Conservation (phyloP, 2,888 invertebrate species). For the Xanthorhoe designata region DNA sequence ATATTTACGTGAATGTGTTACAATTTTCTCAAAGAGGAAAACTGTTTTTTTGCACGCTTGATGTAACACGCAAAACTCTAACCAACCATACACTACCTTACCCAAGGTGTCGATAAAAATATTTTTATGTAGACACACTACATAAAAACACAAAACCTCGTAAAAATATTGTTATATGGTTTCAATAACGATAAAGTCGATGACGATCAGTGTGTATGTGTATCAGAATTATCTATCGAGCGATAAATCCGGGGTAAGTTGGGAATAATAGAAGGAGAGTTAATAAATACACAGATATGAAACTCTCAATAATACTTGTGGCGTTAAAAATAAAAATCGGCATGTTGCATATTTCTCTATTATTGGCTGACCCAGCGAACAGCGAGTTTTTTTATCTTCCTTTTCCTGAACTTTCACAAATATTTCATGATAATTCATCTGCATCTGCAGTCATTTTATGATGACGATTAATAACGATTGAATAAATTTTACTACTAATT, state of each 20-base stretch:
- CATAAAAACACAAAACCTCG: slow-evolving; percentile 27
- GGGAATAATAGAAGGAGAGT: background rate
- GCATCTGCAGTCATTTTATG: too few relatives aligned
- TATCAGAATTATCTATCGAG: slow-evolving; percentile 37
- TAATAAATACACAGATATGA: slow-evolving; percentile 5
- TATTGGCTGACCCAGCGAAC: too few relatives aligned
- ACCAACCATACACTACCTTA: slow-evolving; percentile 8
- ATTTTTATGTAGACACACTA: slow-evolving; percentile 30
- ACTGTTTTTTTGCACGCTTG: background rate
- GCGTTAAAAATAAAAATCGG: background rate
- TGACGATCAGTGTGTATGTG: slow-evolving; percentile 28
- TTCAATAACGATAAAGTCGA: slow-evolving; percentile 44
- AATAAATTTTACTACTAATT: too few relatives aligned
- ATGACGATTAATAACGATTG: too few relatives aligned
- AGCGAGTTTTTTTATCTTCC: too few relatives aligned
- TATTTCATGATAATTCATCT: too few relatives aligned
- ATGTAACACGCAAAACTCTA: slow-evolving; percentile 12
- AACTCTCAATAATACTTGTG: background rate
- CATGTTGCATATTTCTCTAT: too few relatives aligned
- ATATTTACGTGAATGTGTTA: too few relatives aligned
- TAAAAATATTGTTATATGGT: slow-evolving; percentile 42
- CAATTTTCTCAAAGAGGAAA: background rate
- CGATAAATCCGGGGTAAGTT: slow-evolving; percentile 37
- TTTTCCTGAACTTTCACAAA: too few relatives aligned
- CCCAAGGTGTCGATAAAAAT: slow-evolving; percentile 33